Evolutionary conservation across 2,113 vertebrate species (phyloP), one percentile per base, ranked within the genome.

Genomic region (Ailuropoda melanoleuca): DNA sequence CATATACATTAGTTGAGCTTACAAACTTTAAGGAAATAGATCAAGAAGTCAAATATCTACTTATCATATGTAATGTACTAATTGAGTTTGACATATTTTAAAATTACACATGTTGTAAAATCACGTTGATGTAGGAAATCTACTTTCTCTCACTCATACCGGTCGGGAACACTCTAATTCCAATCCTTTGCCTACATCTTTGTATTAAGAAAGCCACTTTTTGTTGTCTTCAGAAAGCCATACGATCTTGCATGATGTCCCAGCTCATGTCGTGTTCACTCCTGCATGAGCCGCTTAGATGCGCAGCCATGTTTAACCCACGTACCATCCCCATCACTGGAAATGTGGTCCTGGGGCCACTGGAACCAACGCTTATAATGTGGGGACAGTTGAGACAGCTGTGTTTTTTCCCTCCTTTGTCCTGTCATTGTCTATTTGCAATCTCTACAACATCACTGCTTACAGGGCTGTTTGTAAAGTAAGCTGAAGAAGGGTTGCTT

Each of bases 241-340:
- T 18, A 14, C 46, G 23, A 4, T 11, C 34, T 34, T 37, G 0
- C 24, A 3, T 0, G 0, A 19, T 0, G 1, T 21, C 18, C 53
- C 29, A 8, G 8, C 4, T 56, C 4, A 18, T 3, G 1, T 0
- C 37, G 31, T 0, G 0, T 14, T 21, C 24, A 0, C 39, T 18
- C 58, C 64, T 43, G 70, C 77, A n/a, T 39, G 12, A 4, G 56
- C 23, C 37, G 24, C 68, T 48, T 60, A 26, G 31, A 93, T 60
- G 62, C 0, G 0, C 46, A 24, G 37, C 37, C 34, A 37, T 19
- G 46, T 92, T 37, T 55, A 62, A 82, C 0, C 31, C 8, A 1
- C 0, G 17, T 12, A 0, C 21, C 1, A 1, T 7, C 8, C 18
- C 60, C 17, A 7, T 75, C 78, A 0, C 34, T 5, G 21, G 37